Base-by-base conservation (phyloP, 1,140 invertebrate genomes). In the Mesaphorura yosii region DNA sequence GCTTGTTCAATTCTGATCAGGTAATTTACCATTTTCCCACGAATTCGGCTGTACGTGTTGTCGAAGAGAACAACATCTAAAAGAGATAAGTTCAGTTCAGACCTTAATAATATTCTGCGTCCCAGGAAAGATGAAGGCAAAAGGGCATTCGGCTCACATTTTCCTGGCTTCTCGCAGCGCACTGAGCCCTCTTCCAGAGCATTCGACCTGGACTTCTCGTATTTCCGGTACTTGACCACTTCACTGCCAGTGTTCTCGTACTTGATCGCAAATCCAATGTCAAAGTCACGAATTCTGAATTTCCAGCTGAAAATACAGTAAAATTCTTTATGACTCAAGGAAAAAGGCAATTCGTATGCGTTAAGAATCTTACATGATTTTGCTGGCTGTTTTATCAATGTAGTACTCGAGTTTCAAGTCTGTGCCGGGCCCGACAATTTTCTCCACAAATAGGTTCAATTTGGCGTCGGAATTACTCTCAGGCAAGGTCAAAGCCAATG, bases 281-380 rank as follows among this genome's bases (percentile, higher is more conserved):
- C 88, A 65, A 89, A 82, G 51, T 77, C 80, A 57, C 88, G 83
- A 0, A 86, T 82, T 58, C 81, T 77, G 64, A 91, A 88, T 63
- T 90, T 86, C 88, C 88, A 94, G 55, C 87, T 91, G 56, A 65
- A 70, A 68, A n/a, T n/a, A n/a, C n/a, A 62, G 54, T 15, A 15
- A 39, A 46, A 46, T 17, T 46, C 12, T 23, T 46, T 46, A 22
- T 46, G 12, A n/a, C n/a, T n/a, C n/a, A n/a, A 10, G 19, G 12
- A 46, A 20, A 17, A 25, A 26, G 14, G 6, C 4, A 12, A 34
- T 10, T 34, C 10, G 10, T 10, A n/a, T 34, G n/a, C n/a, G 10
- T 10, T 34, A 34, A n/a, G n/a, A 34, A 10, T 34, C 31, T 10
- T n/a, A 34, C 31, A 10, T 34, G 31, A 34, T 34, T 34, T 10